Conservation (phyloP, 2,113 vertebrate genomes). For the Motacilla tschutschensis region DNA sequence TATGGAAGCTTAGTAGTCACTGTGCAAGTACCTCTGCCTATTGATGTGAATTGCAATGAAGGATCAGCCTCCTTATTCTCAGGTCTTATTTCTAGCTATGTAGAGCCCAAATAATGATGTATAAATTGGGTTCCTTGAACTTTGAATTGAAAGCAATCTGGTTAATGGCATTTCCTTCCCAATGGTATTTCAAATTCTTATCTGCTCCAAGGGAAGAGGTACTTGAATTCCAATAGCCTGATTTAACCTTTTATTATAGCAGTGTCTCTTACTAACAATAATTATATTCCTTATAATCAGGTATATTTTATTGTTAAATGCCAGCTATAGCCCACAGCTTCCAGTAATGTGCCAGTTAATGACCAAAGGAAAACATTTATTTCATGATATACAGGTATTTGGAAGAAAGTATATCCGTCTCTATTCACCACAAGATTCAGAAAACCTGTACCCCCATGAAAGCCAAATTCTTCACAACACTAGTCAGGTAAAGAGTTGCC, state of each 20-base stretch:
- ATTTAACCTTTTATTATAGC: not conserved
- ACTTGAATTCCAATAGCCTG: not conserved
- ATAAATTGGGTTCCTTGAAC: not conserved
- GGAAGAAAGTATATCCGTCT: constrained; percentile 92
- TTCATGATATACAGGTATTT: constrained; percentile 77
- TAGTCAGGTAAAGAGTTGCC: constrained; percentile 82
- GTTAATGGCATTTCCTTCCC: not conserved
- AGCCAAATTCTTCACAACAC: constrained; percentile 92
- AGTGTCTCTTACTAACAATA: not conserved
- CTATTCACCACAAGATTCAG: constrained; percentile 82
- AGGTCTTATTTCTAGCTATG: not conserved
- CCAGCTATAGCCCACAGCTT: not conserved
- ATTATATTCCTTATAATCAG: not conserved
- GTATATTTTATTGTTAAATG: not conserved
- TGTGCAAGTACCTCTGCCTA: not conserved
- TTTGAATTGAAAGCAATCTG: not conserved
- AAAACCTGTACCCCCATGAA: constrained; percentile 87
- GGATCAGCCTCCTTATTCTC: not conserved
- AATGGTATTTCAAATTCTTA: not conserved
- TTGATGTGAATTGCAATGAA: not conserved
- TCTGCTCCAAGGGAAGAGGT: not conserved
- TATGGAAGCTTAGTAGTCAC: not conserved
- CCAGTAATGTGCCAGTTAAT: not conserved
- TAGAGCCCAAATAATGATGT: not conserved
- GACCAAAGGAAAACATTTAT: not conserved